Conservation (phyloP, 2,113 vertebrate genomes). For the Brevimyrus niger region DNA sequence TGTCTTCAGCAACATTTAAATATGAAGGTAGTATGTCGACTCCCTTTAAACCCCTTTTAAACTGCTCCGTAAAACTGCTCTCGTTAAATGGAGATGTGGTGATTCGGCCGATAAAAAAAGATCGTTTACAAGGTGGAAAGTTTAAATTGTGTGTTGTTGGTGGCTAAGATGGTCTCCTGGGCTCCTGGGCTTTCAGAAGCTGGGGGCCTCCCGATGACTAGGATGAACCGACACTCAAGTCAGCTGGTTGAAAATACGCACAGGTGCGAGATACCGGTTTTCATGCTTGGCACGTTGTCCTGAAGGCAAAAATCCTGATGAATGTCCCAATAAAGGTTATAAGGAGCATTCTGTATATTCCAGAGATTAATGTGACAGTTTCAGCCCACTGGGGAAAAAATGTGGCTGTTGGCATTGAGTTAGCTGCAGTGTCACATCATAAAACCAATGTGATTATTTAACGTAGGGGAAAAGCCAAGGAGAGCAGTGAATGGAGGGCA, state of each 20-base stretch:
- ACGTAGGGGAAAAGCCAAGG: conserved; percentile 2
- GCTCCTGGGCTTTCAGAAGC: not conserved
- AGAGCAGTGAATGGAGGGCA: not conserved
- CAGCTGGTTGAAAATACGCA: not conserved
- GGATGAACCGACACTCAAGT: not conserved
- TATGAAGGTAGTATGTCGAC: not conserved
- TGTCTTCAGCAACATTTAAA: not conserved
- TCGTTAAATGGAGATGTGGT: not conserved
- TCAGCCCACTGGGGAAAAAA: not conserved
- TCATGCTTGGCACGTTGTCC: not conserved
- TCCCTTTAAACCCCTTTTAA: not conserved
- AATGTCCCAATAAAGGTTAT: not conserved
- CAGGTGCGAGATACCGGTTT: not conserved
- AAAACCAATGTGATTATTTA: conserved; percentile 12
- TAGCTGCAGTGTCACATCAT: not conserved
- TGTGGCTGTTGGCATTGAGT: not conserved
- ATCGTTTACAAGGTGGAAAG: not conserved
- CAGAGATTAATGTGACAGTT: not conserved
- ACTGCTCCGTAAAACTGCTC: not conserved
- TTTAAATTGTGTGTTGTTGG: not conserved
- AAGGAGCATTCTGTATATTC: not conserved
- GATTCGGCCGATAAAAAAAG: not conserved
- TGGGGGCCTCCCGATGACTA: not conserved
- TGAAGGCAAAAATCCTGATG: conserved; percentile 7
- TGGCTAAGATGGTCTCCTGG: not conserved